Evolutionary conservation across 2,113 vertebrate species (phyloP), one percentile per base, ranked within the genome.

Genomic region (Albula goreensis): DNA sequence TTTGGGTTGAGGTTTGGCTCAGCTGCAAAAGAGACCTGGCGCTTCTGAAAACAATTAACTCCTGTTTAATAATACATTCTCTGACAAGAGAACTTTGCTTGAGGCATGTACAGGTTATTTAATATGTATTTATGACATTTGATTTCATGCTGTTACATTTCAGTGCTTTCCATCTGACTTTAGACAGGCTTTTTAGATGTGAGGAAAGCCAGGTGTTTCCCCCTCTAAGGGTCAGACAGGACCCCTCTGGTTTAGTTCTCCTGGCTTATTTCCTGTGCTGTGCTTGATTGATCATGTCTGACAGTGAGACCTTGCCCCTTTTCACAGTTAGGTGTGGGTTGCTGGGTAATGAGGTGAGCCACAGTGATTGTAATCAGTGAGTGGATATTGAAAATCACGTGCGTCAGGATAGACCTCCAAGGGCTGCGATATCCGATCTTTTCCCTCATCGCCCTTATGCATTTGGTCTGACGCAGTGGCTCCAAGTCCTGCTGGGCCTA

Each of bases 321-420:
- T 92, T 92, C 93, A 91, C 92, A 91, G 94, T 95, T 95, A 95
- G 95, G 70, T 90, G 90, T 90, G 90, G 91, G 93, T 95, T 93
- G 93, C 91, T 95, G 92, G 92, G 93, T 95, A 95, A 96, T 95
- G 94, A 96, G 93, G 94, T 93, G 88, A 89, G 93, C 92, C 92
- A 89, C 87, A 90, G 92, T 92, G 93, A 94, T 95, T 94, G 95
- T 92, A 95, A 96, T 95, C 91, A 92, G 92, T 88, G 89, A 86
- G 92, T 92, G 92, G 93, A 92, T 93, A 95, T 96, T 95, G 94
- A 88, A 77, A 86, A 89, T 93, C 95, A 94, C 91, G 82, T 92
- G 91, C 94, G 94, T 95, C 94, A 93, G 90, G 90, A 92, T 91
- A 86, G 94, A 93, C 92, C 93, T 93, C 92, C 92, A 88, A 91